Evolutionary conservation across 2,797 vertebrate species (phyloP), one percentile per base, ranked within the genome.

Genomic region (Myoxocephalus aenaeus): DNA sequence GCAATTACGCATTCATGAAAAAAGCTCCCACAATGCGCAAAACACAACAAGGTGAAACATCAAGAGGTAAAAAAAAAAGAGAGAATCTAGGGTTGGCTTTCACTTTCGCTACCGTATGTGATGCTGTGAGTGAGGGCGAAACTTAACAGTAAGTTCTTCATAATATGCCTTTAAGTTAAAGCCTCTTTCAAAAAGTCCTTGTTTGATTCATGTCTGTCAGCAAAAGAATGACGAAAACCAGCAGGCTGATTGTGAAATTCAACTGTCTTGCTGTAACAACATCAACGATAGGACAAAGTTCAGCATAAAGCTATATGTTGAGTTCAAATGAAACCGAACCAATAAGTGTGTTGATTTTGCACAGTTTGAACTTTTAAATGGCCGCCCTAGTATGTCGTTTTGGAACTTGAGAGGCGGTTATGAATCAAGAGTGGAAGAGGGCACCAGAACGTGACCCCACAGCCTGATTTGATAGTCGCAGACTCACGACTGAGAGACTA

Each of bases 401-500:
- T 15, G 5, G 36, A 38, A 14, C 32, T 42, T 61, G 22, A 32
- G 13, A n/a, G 72, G 48, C 46, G 69, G 46, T 14, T 32, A 0
- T 42, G 1, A 51, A 11, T 34, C 14, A 36, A 1, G 22, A 84
- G 25, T 11, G 42, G 22, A 15, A 32, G 46, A 71, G 20, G 12
- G 61, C 53, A 65, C 17, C 42, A 15, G 36, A 34, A 58, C 7
- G 9, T 59, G 61, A 68, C 50, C 63, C 58, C 22, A 50, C 46
- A 38, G 46, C 66, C 51, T 79, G 50, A 85, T 66, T 50, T 68
- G 48, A 85, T 57, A 80, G 57, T 65, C n/a, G 3, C 58, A 69
- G 22, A 63, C 65, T 73, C 51, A 40, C 17, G 20, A 50, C 70
- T 50, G 69, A 58, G 53, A 76, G 25, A 80, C 56, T 8, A n/a